Evolutionary conservation across 2,113 vertebrate genomes (phyloP), one percentile per base, ranked within the genome.

Genomic region (Leptodactylus fuscus): DNA sequence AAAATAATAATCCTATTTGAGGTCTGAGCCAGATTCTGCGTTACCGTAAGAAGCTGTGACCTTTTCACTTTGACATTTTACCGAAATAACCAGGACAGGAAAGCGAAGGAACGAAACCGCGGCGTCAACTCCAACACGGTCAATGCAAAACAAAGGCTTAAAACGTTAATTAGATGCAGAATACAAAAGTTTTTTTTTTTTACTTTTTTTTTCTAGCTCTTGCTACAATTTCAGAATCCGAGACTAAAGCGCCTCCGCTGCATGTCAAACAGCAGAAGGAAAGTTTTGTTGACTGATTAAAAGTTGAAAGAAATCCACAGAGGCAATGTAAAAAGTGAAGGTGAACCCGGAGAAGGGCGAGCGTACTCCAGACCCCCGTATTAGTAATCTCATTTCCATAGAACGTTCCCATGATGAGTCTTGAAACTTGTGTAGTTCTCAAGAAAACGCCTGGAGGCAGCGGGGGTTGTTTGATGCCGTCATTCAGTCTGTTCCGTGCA

Each of bases 361-460:
- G n/a, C 32, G 60, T 48, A 38, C 77, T 44, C 32, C 3, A 44
- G 36, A 53, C n/a, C 36, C 53, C 13, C 22, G 53, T 62, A 60
- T 58, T 38, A 62, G 22, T 79, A 79, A 80, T 71, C 55, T 85
- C 24, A 85, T 85, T 85, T 85, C 75, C 48, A 80, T 79, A 79
- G 24, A 70, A 29, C 36, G 46, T 85, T 76, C 83, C 55, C 44
- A 41, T 79, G 46, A 76, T 85, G 62, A 79, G 51, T 74, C 24
- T 51, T 1, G 36, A 53, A 76, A 69, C 44, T 24, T 51, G 75
- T 69, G 75, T 41, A 85, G n/a, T 71, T 48, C 83, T 79, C 44
- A 71, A 48, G 83, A 85, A 85, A 55, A 85, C 71, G 83, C 75
- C 82, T 85, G 20, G 51, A 49, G 75, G 83, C 29, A 69, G 11